Base-by-base conservation (phyloP, 2,797 vertebrate species). In the Sebastes aleutianus region DNA sequence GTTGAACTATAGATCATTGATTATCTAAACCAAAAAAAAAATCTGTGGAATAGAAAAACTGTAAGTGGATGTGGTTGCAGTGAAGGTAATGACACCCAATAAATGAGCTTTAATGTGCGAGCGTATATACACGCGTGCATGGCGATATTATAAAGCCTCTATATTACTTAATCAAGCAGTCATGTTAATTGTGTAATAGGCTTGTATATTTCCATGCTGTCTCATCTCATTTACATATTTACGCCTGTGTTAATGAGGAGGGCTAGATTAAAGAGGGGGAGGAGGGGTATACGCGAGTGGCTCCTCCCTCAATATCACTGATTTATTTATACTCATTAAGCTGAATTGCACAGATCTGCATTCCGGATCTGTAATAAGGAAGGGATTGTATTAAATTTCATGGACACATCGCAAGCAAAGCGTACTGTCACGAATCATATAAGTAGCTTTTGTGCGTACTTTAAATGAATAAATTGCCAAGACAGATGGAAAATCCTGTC, bases 141-240 rank as follows among this genome's bases (percentile, higher is more conserved):
- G 83, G 78, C 29, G 62, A 80, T 82, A 88, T 88, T 85, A 80
- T 87, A 82, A 87, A 92, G 83, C 89, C 85, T 86, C 80, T 88
- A 78, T 90, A 89, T 91, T 86, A 85, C 90, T 93, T 92, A 89
- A 91, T 95, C 89, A 93, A 92, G 89, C 91, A 91, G 91, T 91
- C 90, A 86, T 87, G 91, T 91, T 94, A 94, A 94, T 93, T 94
- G 91, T 82, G 88, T 93, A 93, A 94, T 91, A 87, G 90, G 87
- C 90, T 92, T 91, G 92, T 92, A 89, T 92, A 85, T 92, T 92
- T 93, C 89, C 88, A 87, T 88, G 88, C 90, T 85, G 92, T 93
- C 92, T 87, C 86, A 79, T 93, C 92, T 93, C 88, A 93, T 94
- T 93, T 93, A 62, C 94, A 94, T 94, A 93, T 93, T 88, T 79